These are phyloP conservation scores for Trachurus trachurus DNA, from an alignment of 2,797 vertebrate genomes.

Conservation along the genomic window DNA sequence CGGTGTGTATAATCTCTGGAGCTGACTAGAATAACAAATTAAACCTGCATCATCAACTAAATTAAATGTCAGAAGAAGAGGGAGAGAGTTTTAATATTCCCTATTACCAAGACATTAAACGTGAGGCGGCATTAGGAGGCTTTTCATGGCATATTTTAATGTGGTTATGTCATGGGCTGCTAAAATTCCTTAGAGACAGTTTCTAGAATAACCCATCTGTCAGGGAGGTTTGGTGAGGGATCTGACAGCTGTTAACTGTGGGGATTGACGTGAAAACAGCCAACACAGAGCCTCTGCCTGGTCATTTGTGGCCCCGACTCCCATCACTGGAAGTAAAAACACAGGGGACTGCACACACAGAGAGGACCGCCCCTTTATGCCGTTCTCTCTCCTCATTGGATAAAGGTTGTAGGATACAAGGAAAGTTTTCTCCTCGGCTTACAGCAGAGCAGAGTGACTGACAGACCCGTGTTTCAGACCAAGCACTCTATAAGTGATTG, in stretches of 20 bases:
- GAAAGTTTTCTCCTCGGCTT: no score
- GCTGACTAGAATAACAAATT: neutral
- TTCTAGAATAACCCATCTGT: slow-evolving; percentile 50
- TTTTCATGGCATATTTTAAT: slow-evolving; percentile 16
- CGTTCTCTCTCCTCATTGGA: no score
- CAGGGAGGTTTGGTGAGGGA: slow-evolving; percentile 27
- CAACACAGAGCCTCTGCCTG: slow-evolving; percentile 19
- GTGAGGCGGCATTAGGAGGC: neutral
- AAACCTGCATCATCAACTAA: neutral
- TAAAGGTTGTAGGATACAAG: no score
- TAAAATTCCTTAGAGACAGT: slow-evolving; percentile 45
- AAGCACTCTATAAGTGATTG: no score
- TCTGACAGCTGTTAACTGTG: slow-evolving; percentile 52
- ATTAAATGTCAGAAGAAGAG: slow-evolving; percentile 15
- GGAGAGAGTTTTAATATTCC: neutral
- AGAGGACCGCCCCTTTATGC: no score
- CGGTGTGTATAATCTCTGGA: neutral
- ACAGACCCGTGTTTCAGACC: no score
- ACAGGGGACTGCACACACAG: neutral
- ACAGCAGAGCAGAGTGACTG: no score
- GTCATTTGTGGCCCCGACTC: neutral
- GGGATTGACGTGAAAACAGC: slow-evolving; percentile 30
- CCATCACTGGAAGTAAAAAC: neutral
- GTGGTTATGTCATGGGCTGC: slow-evolving; percentile 19
- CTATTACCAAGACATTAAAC: slow-evolving; percentile 4